phyloP scores from a whole-genome alignment of 2,797 vertebrate genomes.

The Setipinna tenuifilis region DNA sequence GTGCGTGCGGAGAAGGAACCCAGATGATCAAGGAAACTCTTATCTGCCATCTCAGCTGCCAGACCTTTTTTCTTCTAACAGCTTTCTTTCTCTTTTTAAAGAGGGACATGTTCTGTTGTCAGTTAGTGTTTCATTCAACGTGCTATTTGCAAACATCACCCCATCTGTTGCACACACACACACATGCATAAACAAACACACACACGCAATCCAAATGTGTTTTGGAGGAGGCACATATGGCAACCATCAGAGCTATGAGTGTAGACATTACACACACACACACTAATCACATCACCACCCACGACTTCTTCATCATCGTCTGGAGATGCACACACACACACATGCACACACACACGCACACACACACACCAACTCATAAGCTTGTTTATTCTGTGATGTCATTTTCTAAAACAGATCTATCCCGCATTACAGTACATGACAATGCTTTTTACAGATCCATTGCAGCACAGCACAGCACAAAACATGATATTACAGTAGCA shows the following conservation, averaged over 20 bases:
- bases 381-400: neutral
- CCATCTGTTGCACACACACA: neutral
- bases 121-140: too few relatives aligned
- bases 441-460: too few relatives aligned
- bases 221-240: conserved; percentile 8
- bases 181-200: neutral
- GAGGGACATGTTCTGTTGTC: too few relatives aligned
- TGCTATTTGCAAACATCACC: too few relatives aligned
- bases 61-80: too few relatives aligned
- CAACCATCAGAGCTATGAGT: neutral
- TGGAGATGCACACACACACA: neutral
- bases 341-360: neutral
- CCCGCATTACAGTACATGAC: too few relatives aligned
- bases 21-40: neutral
- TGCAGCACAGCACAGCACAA: neutral
- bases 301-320: neutral
- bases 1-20: neutral
- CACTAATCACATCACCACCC: neutral
- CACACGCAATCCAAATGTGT: neutral
- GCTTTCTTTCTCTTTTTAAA: too few relatives aligned
- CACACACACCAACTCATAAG: neutral
- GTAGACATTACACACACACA: neutral
- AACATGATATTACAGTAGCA: neutral
- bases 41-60: too few relatives aligned
- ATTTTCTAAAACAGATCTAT: too few relatives aligned